Evolutionary conservation across 2,113 vertebrate species (phyloP).

Genomic region (Lepidothrix coronata): DNA sequence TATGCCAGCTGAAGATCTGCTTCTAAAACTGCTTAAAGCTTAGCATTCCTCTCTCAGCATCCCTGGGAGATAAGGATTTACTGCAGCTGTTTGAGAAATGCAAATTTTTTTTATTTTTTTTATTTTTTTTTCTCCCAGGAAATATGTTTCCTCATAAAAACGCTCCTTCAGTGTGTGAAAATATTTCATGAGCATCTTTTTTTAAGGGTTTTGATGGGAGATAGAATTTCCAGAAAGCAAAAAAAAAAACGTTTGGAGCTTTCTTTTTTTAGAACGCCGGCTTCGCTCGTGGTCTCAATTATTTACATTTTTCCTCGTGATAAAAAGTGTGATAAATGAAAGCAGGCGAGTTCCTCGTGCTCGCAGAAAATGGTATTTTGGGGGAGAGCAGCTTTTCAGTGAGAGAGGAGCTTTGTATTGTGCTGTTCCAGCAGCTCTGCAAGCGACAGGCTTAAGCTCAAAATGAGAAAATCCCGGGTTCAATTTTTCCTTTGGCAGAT

Average conservation of each 20-base stretch:
- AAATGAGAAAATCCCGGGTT: not conserved
- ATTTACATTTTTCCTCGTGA: not conserved
- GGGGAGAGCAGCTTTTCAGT: not conserved
- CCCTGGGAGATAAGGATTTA: slow-evolving; percentile 36
- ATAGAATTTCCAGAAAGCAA: not conserved
- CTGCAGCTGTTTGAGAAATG: slow-evolving; percentile 54
- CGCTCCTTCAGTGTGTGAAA: not conserved
- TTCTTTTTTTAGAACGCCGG: not conserved
- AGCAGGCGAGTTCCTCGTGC: not conserved
- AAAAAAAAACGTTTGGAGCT: not conserved
- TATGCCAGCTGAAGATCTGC: not conserved
- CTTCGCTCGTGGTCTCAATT: not conserved
- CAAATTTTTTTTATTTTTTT: not conserved
- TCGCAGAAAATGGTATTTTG: not conserved
- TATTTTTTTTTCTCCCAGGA: not conserved
- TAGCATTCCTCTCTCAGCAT: not conserved
- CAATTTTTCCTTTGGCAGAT: not conserved
- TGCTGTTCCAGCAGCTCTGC: not conserved
- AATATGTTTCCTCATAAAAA: slow-evolving; percentile 40
- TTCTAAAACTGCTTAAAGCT: slow-evolving; percentile 28
- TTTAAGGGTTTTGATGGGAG: slow-evolving; percentile 4
- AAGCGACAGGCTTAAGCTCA: not conserved
- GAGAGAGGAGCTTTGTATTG: not conserved
- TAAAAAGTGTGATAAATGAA: not conserved
- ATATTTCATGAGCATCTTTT: slow-evolving; percentile 36